Evolutionary conservation across 2,888 invertebrate species (phyloP), one percentile per base, ranked within the genome.

Genomic region (Pedicia rivosa): DNA sequence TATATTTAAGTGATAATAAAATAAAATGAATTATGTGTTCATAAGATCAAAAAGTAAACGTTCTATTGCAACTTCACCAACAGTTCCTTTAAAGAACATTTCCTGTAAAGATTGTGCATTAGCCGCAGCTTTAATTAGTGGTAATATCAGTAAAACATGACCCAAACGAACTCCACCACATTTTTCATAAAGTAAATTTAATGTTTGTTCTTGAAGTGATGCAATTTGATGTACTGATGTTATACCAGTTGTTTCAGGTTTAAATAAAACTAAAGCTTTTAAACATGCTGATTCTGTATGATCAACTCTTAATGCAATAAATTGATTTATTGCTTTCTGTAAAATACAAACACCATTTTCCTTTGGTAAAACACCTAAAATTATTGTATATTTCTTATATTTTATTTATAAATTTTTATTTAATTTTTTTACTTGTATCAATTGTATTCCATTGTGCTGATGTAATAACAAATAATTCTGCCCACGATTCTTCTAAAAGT

Each of bases 271-370:
- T 8, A 82, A 65, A 0, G 82, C 79, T 54, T 86, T 87, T n/a
- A 90, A 63, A 56, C 80, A 87, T 26, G 87, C 81, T 50, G 76
- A 82, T 53, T 90, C 88, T 0, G 79, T 78, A 53, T 79, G 78
- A 55, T 90, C 87, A 13, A 86, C 69, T 44, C 73, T 64, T 37
- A 77, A 62, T 7, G 70, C 59, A 6, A 70, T 65, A 48, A 83
- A 72, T 47, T 76, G 68, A 20, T 70, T 67, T 36, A 82, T 62
- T 2, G 81, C 63, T 46, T 74, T 73, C 28, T 72, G 65, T 39
- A 87, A 49, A 58, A 67, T 60, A 53, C 72, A 49, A 43, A 35
- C 19, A 20, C 19, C 26, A 16, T 14, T 20, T 20, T 30, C 26
- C 32, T 30, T 37, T 9, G 29, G 28, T 13, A 36, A 14, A 17